Evolutionary conservation across 2,797 vertebrate species (phyloP), one percentile per base, ranked within the genome.

Genomic region (Anguilla megastoma): DNA sequence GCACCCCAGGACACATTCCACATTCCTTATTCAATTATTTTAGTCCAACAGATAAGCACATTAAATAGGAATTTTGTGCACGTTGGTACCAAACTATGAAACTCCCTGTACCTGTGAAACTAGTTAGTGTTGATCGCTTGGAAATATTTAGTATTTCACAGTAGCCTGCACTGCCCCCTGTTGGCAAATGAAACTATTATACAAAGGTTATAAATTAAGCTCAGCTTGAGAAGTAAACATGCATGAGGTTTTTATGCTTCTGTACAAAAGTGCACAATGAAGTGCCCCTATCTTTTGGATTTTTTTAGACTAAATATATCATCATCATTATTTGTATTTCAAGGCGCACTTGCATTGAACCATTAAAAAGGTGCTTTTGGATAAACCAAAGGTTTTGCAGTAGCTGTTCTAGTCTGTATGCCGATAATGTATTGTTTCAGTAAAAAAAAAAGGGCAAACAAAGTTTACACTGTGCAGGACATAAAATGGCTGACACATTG

Each of bases 311-410:
- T 48, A 27, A 82, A 83, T 41, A 0, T 87, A 56, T 8, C 16
- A 69, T 82, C 24, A 66, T 82, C 14, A n/a, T 83, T 50, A 52
- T 52, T 18, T 60, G 18, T 66, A 87, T 66, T 63, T 58, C 54
- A 63, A 16, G 69, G 16, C 58, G 83, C 18, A 36, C 82, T 60
- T 33, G 54, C 36, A 82, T 36, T 45, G 33, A 82, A 87, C 58
- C 5, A 45, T 58, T 36, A 36, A 14, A 82, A 50, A 82, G 74
- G 74, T 76, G 74, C 74, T 76, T 33, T 41, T 76, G 74, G 74
- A 33, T 36, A 76, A 79, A 86, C 48, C 69, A 86, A 86, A 41
- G 54, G 52, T 87, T 87, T 82, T 80, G 56, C 80, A 63, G 86
- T 24, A 27, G 10, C 2, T 24, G 27, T 58, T 45, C 79, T 50